A percentile compares a stretch with the other conserved stretches of the same genome.
Conservation (phyloP, 2,888 invertebrate species). For the Odontocolon sp. region DNA sequence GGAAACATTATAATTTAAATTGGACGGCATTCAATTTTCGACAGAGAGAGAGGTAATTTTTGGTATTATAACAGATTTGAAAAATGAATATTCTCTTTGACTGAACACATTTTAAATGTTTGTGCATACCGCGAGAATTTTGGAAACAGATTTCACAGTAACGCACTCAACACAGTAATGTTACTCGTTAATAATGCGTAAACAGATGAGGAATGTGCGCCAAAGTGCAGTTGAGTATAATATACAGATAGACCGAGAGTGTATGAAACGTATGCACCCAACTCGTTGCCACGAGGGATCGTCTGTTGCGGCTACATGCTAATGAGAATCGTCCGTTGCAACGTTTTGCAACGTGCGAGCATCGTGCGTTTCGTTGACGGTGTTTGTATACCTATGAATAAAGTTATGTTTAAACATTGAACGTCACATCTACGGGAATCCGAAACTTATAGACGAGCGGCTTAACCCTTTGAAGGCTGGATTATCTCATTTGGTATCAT, state of each 20-base stretch:
- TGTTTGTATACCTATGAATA: constrained; percentile 21
- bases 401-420: constrained; percentile 46
- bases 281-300: constrained; percentile 47
- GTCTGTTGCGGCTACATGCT: constrained; percentile 46
- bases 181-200: constrained; percentile 29
- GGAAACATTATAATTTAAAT: not conserved
- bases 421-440: constrained; percentile 24
- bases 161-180: constrained; percentile 10
- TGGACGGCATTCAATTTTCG: not conserved
- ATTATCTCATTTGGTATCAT: no score
- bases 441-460: not conserved
- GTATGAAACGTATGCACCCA: constrained; percentile 1
- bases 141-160: not conserved
- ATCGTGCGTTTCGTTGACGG: not conserved
- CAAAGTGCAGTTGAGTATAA: not conserved
- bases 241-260: not conserved
- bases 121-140: no score
- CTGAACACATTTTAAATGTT: not conserved
- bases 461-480: no score
- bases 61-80: not conserved
- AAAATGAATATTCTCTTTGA: constrained; percentile 1
- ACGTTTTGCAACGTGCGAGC: not conserved
- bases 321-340: constrained; percentile 51
- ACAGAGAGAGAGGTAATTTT: not conserved
- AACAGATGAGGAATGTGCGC: not conserved